These are phyloP conservation scores for Meliscaeva auricollis DNA, from an alignment of 2,888 invertebrate species.

Conservation along the genomic window DNA sequence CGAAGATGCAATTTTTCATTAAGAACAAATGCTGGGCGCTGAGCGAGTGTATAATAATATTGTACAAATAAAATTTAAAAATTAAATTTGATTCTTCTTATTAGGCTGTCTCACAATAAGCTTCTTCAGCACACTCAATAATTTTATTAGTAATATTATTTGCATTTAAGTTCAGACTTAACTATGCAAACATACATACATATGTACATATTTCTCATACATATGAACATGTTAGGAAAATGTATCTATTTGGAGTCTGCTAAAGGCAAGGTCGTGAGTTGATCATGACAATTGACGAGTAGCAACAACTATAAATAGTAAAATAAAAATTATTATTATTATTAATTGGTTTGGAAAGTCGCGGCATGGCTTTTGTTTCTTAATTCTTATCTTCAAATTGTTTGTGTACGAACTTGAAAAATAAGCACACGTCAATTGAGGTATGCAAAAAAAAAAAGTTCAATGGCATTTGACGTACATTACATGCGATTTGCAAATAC, in stretches of 20 bases:
- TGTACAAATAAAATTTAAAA: neutral
- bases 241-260: neutral
- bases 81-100: constrained; percentile 3
- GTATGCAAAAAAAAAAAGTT: neutral
- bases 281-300: constrained; percentile 37
- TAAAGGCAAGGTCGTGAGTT: constrained; percentile 20
- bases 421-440: constrained; percentile 15
- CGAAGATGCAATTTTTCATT: neutral
- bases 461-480: neutral
- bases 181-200: too few relatives aligned
- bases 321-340: neutral
- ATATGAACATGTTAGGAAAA: neutral
- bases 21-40: neutral
- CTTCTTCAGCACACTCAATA: constrained; percentile 1
- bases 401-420: constrained; percentile 13
- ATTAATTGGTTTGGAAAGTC: constrained; percentile 24
- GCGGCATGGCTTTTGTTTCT: constrained; percentile 32
- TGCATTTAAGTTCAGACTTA: constrained; percentile 2
- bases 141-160: constrained; percentile 14
- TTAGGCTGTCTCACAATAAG: neutral
- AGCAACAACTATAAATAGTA: constrained; percentile 25
- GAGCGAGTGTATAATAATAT: too few relatives aligned
- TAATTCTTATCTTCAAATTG: constrained; percentile 19
- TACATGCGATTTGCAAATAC: neutral
- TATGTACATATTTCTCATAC: neutral